Evolutionary conservation across 1,140 invertebrate species (phyloP), one percentile per base, ranked within the genome.

Genomic region (Scaptomyza graminum): DNA sequence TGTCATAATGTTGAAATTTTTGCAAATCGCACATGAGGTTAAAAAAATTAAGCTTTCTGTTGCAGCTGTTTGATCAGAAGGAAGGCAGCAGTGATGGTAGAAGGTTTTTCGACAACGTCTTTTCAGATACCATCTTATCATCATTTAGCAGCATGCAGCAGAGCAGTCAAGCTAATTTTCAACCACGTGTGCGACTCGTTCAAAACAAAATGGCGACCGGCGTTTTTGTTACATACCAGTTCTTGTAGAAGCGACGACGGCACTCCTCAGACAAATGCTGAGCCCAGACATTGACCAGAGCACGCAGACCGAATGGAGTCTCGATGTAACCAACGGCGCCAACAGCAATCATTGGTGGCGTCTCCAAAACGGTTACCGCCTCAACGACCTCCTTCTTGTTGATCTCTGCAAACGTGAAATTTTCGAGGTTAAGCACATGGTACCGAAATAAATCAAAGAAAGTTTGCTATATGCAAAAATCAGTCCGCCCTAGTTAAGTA

Each of bases 351-450:
- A 99, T 98, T 41, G 99, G 99, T 69, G 99, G 99, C 15, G 99
- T 97, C 94, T 99, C 99, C 71, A 99, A 93, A 91, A 99, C 97
- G 39, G 99, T 99, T 1, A 99, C 99, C 55, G 98, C 97, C 92
- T 99, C 99, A 6, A 99, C 98, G 75, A 99, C 98, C 94, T 99
- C 99, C 92, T 99, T 99, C 94, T 99, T 99, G 94, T 99, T 99
- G 22, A 99, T 96, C 95, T 99, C 98, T 98, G 92, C 50, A 78
- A 74, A 78, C 50, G 63, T 31, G 67, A 62, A 39, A 31, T 34
- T 12, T 41, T n/a, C 46, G 25, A 70, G 49, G 49, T 79, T 69
- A 77, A 55, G 46, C 49, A 69, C 51, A 41, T 70, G 64, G 11
- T n/a, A 0, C 41, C 8, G 22, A n/a, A 12, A 15, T 16, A 1